A percentile compares a stretch with the other conserved stretches of the same genome.
These are phyloP conservation scores for Phyto melanocephala DNA, from an alignment of 2,888 invertebrate genomes.

Conservation along the genomic window DNA sequence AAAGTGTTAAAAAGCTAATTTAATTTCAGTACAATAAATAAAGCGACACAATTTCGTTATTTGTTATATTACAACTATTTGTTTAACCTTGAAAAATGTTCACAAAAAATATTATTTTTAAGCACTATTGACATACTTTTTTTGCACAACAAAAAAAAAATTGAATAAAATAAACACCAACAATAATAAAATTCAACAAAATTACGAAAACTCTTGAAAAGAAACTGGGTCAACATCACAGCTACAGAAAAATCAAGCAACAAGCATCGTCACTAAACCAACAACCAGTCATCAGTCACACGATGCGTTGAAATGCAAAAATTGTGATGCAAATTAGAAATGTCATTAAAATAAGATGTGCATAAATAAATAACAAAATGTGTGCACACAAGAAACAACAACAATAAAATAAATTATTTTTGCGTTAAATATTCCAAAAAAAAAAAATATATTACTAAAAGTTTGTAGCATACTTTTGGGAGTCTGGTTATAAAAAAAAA, in stretches of 20 bases:
- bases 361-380: neutral
- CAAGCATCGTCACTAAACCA: neutral
- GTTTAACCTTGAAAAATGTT: slow-evolving; percentile 52
- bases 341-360: slow-evolving; percentile 43
- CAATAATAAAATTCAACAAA: slow-evolving; percentile 12
- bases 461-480: slow-evolving; percentile 40
- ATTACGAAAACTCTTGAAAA: slow-evolving; percentile 18
- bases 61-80: slow-evolving; percentile 6
- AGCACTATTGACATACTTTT: slow-evolving; percentile 52
- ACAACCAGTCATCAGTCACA: neutral
- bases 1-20: neutral
- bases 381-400: no score
- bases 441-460: neutral
- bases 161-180: neutral
- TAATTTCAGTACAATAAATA: slow-evolving; percentile 1
- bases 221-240: slow-evolving; percentile 45
- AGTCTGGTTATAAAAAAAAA: neutral
- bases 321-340: slow-evolving; percentile 38
- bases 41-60: neutral
- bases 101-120: slow-evolving; percentile 27
- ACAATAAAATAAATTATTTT: slow-evolving; percentile 4
- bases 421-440: neutral
- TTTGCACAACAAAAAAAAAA: neutral
- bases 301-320: slow-evolving; percentile 23
- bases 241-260: neutral